Percentiles rank a stretch among this genome's conserved stretches.
phyloP scores from a whole-genome alignment of 2,797 vertebrate genomes.

The Crocidura indochinensis region DNA sequence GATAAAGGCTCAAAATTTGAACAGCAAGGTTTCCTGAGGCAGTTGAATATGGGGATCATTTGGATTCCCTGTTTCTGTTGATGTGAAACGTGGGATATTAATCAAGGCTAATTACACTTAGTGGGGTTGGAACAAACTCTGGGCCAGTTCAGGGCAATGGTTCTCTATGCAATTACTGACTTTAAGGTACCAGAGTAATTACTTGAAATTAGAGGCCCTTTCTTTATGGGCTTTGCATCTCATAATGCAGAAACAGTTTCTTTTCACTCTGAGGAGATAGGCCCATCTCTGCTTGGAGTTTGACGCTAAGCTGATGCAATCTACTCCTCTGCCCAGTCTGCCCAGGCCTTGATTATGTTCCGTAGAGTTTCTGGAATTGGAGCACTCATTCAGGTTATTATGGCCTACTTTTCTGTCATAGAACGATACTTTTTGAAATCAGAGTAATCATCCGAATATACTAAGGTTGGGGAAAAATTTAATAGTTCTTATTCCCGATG shows the following conservation, averaged over 20 bases:
- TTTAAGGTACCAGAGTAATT: constrained; percentile 89
- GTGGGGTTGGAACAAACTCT: constrained; percentile 90
- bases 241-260: constrained; percentile 75
- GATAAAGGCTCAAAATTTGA: constrained; percentile 86
- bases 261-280: constrained; percentile 49
- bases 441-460: constrained; percentile 32
- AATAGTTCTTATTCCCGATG: not conserved
- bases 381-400: constrained; percentile 14
- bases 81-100: constrained; percentile 95
- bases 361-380: not conserved
- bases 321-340: constrained; percentile 26
- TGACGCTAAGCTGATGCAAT: constrained; percentile 22
- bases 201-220: constrained; percentile 88
- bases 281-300: constrained; percentile 45
- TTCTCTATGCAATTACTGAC: constrained; percentile 89
- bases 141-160: constrained; percentile 88
- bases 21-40: constrained; percentile 86
- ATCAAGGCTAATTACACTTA: constrained; percentile 95
- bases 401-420: not conserved
- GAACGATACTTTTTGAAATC: constrained; percentile 46
- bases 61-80: constrained; percentile 93
- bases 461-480: constrained; percentile 11
- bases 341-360: constrained; percentile 7
- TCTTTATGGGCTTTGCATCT: constrained; percentile 84
- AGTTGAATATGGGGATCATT: constrained; percentile 87